phyloP scores from a whole-genome alignment of 2,888 invertebrate genomes.

The Celastrina argiolus region DNA sequence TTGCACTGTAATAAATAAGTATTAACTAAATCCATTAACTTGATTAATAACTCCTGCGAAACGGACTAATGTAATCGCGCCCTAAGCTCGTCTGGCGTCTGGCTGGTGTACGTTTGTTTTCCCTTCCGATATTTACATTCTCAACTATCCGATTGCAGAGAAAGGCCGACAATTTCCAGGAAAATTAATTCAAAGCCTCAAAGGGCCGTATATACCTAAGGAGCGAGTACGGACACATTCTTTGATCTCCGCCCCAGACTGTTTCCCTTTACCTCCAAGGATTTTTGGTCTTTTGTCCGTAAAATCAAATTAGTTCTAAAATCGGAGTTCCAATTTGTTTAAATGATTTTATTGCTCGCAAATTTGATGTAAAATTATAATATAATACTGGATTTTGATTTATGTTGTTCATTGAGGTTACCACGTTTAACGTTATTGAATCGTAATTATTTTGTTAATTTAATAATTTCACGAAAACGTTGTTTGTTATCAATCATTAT shows the following conservation, averaged over 20 bases:
- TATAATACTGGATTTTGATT: too few relatives aligned
- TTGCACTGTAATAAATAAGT: too few relatives aligned
- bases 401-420: too few relatives aligned
- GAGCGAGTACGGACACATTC: too few relatives aligned
- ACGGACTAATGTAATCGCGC: neutral
- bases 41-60: too few relatives aligned
- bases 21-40: too few relatives aligned
- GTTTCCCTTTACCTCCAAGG: neutral
- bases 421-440: too few relatives aligned
- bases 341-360: neutral
- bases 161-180: neutral
- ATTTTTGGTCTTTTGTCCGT: neutral
- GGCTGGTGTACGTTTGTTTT: neutral
- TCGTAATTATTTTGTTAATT: too few relatives aligned
- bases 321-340: neutral
- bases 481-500: too few relatives aligned
- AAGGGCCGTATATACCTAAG: neutral
- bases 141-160: neutral
- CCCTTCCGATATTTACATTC: neutral
- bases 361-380: neutral
- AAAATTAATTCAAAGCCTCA: neutral
- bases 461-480: too few relatives aligned
- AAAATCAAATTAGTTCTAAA: conserved; percentile 1
- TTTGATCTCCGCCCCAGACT: neutral
- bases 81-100: neutral